Base-by-base conservation (phyloP, 2,113 vertebrate species). In the Platichthys stellatus region DNA sequence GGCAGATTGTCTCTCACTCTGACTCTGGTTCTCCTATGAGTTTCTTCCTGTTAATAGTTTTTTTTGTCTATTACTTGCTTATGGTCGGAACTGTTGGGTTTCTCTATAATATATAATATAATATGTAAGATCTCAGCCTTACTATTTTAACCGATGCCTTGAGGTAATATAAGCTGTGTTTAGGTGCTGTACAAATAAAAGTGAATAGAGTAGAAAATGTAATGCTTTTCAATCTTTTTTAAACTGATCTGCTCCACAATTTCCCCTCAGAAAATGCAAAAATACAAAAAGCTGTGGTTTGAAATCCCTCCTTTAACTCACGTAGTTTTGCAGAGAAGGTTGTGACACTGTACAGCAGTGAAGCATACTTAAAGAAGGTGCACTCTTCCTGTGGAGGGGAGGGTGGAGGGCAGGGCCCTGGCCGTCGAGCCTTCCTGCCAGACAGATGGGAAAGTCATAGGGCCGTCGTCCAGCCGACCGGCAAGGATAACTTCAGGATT, bases 401-500 rank as follows among this genome's bases (percentile, higher is more conserved):
- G 47, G 66, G 63, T 40, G 58, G 57, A 85, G 69, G 63, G 86
- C 17, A 72, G 69, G 51, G 51, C 38, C 59, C 40, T 71, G 79
- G 53, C 70, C 63, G 56, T 76, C 18, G 3, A 53, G 75, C 28
- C 53, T 81, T 87, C 72, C 79, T 82, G 72, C 38, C 40, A 65
- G 69, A 74, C 92, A 90, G 66, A 89, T 92, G 90, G 85, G 67
- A 90, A 92, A 92, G 68, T 84, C 82, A 89, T 91, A 77, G 72
- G 43, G 77, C 73, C 15, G n/a, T 78, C 31, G 57, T 84, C 72
- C 85, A 90, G 73, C 78, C 65, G 35, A 43, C 66, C 65, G 35
- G 43, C 64, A 65, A 74, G 63, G 67, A 86, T 87, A 77, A 74
- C 74, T 72, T 84, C 62, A 85, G 43, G 77, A 89, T 82, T 80